Evolutionary conservation across 2,797 vertebrate genomes (phyloP), one percentile per base, ranked within the genome.

Genomic region (Chiropotes sagulatus): DNA sequence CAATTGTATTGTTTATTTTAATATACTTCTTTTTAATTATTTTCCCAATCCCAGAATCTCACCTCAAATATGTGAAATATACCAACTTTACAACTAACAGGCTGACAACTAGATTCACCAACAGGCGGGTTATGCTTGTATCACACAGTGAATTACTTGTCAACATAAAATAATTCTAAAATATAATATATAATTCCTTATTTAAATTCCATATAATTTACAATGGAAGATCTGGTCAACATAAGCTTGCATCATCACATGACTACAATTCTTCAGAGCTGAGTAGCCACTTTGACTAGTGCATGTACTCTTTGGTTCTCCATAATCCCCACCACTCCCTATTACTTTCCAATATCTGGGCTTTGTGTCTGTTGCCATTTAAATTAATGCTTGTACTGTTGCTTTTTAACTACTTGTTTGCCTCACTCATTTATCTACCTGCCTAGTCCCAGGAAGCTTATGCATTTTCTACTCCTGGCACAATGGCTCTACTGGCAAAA

Each of bases 231-330:
- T 41, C n/a, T 78, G 73, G 30, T 15, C 48, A 52, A 36, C 11
- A 0, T 61, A 6, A 72, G 0, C 26, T n/a, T 33, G 15, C 2
- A 12, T 48, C 7, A n/a, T 48, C 28, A 75, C 7, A 22, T 6
- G 14, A 73, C 11, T 61, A 33, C 7, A 30, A 1, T 61, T 1
- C 0, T 5, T 33, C 20, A 67, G 1, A 48, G 26, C 9, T 24
- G 26, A 87, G 14, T 44, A 86, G 22, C 0, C 36, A 17, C 26
- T 52, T 9, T 44, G 17, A 92, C 20, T 13, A 72, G 20, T 11
- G 4, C 4, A 24, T 8, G 7, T 4, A 1, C 14, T 85, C 8
- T 80, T 39, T 30, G 41, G 0, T 85, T 57, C 11, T 33, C 48
- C 15, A n/a, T 7, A 7, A 13, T 10, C 14, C 22, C 26, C 5